These are phyloP conservation scores for Geothlypis trichas DNA, from an alignment of 2,113 vertebrate genomes.

Conservation along the genomic window DNA sequence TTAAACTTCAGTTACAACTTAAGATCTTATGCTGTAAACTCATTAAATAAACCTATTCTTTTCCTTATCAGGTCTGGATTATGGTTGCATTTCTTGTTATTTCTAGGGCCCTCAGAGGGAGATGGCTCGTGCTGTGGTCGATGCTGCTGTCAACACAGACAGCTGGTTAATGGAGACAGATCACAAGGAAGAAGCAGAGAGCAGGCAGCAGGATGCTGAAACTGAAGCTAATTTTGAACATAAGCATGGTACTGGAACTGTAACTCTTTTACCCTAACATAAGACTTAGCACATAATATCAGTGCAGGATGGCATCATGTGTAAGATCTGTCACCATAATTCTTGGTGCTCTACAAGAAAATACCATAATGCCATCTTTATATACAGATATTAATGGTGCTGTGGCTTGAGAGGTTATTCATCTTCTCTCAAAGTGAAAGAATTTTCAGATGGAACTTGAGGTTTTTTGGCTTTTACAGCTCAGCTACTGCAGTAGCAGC, in stretches of 20 bases:
- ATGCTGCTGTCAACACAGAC: constrained; percentile 32
- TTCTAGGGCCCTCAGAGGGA: not conserved
- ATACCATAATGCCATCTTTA: not conserved
- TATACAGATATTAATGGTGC: not conserved
- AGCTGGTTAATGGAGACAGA: not conserved
- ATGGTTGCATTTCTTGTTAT: not conserved
- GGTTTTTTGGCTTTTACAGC: not conserved
- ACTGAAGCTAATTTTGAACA: not conserved
- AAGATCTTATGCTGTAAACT: not conserved
- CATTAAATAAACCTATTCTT: not conserved
- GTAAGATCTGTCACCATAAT: not conserved
- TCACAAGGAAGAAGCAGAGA: not conserved
- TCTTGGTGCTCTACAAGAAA: not conserved
- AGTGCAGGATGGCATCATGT: not conserved
- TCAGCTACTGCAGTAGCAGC: not conserved
- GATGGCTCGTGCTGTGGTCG: not conserved
- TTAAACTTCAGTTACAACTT: not conserved
- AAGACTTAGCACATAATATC: not conserved
- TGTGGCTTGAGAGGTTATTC: not conserved
- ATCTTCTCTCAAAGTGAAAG: not conserved
- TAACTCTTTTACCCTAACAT: not conserved
- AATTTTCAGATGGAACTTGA: not conserved
- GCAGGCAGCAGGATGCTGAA: not conserved
- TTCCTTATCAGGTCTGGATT: not conserved
- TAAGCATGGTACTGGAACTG: not conserved